A percentile compares a stretch with the other conserved stretches of the same genome.
Evolutionary conservation across 2,113 vertebrate genomes (phyloP).

Genomic region (Pionites leucogaster): DNA sequence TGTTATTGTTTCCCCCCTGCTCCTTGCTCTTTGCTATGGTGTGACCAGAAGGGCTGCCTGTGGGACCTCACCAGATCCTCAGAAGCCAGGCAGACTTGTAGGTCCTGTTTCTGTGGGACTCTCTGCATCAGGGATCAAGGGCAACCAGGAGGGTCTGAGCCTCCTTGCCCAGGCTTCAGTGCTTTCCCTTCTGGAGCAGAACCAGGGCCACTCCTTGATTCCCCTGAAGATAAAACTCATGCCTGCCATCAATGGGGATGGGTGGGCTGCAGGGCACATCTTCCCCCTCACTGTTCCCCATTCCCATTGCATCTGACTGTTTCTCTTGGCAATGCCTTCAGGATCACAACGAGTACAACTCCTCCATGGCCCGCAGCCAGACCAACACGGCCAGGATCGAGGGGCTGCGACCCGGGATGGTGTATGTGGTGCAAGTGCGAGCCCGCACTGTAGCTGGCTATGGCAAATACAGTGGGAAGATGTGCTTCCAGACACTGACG

Average conservation of each 20-base stretch:
- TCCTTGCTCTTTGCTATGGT: not conserved
- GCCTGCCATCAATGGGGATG: fast-evolving
- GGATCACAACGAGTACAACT: conserved; percentile 96
- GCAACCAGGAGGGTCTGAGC: not conserved
- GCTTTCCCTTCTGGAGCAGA: not conserved
- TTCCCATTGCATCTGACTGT: fast-evolving
- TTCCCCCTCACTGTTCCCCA: fast-evolving
- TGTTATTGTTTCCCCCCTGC: not conserved
- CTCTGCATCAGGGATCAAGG: fast-evolving
- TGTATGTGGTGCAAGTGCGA: conserved; percentile 96
- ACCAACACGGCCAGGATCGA: conserved; percentile 93
- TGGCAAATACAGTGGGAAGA: conserved; percentile 98
- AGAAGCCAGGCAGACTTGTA: not conserved
- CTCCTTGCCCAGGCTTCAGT: not conserved
- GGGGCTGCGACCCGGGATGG: conserved; percentile 87
- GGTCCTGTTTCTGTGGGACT: not conserved
- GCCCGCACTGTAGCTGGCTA: conserved; percentile 96
- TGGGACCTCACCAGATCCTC: not conserved
- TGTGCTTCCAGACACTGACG: conserved; percentile 99
- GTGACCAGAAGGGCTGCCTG: not conserved
- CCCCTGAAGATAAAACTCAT: not conserved
- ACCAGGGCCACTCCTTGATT: not conserved
- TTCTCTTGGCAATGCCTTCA: conserved; percentile 25
- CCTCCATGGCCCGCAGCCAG: conserved; percentile 92
- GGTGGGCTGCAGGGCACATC: fast-evolving